These are phyloP conservation scores for Coracopsis vasa DNA, from an alignment of 2,113 vertebrate genomes.

Conservation along the genomic window DNA sequence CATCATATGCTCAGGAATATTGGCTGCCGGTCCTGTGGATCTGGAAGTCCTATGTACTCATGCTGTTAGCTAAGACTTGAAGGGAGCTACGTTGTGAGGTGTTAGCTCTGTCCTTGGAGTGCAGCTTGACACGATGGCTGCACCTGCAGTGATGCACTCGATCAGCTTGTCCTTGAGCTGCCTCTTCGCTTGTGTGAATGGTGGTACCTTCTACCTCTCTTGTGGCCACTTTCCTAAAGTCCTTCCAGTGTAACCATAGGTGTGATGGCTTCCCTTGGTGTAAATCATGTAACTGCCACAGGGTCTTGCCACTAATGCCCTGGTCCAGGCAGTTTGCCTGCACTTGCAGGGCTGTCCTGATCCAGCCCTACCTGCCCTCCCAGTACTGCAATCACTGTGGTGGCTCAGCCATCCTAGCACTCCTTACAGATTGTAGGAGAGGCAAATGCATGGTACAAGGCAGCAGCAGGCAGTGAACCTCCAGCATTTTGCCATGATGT, in stretches of 20 bases:
- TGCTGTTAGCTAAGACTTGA: not conserved
- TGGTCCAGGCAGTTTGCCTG: fast-evolving
- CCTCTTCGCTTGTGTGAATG: not conserved
- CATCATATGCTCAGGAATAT: fast-evolving
- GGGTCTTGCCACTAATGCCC: fast-evolving
- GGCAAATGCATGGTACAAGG: fast-evolving
- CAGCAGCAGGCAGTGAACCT: not conserved
- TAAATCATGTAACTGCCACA: fast-evolving
- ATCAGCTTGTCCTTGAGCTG: not conserved
- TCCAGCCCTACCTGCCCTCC: fast-evolving
- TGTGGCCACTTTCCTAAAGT: not conserved
- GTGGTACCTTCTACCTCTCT: not conserved
- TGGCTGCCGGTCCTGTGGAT: not conserved
- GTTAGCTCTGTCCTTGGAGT: fast-evolving
- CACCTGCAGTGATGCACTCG: not conserved
- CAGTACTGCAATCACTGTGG: too few species aligned
- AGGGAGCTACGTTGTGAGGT: fast-evolving
- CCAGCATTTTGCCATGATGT: not conserved
- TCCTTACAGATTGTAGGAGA: not conserved
- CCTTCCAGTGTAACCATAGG: fast-evolving
- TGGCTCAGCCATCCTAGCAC: fast-evolving
- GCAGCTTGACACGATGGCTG: fast-evolving
- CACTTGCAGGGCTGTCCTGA: too few species aligned
- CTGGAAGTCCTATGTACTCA: fast-evolving
- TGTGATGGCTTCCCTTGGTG: not conserved